Evolutionary conservation across 2,888 invertebrate genomes (phyloP), one percentile per base, ranked within the genome.

Genomic region (Leptothorax acervorum): DNA sequence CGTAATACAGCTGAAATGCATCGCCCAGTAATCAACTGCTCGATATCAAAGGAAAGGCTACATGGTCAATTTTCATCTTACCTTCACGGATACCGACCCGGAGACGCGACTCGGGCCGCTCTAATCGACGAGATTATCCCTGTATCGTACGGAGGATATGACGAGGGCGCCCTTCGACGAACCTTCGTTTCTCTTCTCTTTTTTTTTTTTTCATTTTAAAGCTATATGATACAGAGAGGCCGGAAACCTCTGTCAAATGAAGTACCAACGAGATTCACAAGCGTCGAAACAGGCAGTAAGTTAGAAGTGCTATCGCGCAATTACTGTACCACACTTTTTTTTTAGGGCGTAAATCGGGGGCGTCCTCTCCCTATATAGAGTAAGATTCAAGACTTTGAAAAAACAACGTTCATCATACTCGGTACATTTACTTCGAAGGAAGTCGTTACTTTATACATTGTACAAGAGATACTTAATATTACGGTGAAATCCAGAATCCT

Each of bases 361-460:
- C 53, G 53, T 66, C 8, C 45, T 73, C 60, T 62, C 48, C 70
- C 51, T 51, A 76, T 66, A 66, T 81, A 86, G 70, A 85, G 65
- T 84, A 85, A 86, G 81, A 84, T 82, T 78, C 51, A 81, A 73
- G 75, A 74, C 57, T 79, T 79, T 51, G 12, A 84, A 78, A 90
- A 91, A 92, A 92, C 89, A 92, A 90, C 89, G 86, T 82, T 89
- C 83, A 81, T 81, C 79, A 87, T 89, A 89, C 90, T 88, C 89
- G 86, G 87, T 90, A 90, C 87, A 88, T 86, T 91, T 90, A 91
- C 76, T 88, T 89, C 73, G 90, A 91, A 90, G 90, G 90, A 89
- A 91, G 91, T 79, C 73, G 65, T 84, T 91, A 86, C 85, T 91
- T 91, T 92, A 91, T 91, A 92, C 92, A 92, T 92, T 91, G 88